Percentiles rank a stretch among this genome's conserved stretches.
Conservation (phyloP, 1,140 invertebrate species). For the Bombus pascuorum region DNA sequence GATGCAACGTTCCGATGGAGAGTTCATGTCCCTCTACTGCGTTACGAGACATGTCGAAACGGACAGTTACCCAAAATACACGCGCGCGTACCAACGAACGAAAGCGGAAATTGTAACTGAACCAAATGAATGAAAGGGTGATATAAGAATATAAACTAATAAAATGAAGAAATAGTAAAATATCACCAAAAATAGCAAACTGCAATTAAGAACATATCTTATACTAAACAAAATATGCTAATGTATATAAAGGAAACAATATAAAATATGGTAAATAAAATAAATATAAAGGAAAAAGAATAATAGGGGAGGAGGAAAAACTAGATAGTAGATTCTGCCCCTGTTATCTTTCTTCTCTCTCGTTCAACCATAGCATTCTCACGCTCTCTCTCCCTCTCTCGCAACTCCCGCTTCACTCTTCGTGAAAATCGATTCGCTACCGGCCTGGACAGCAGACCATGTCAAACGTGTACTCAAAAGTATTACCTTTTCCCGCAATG, state of each 20-base stretch:
- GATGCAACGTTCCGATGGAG: neutral
- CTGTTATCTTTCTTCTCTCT: slow-evolving; percentile 40
- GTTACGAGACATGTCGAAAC: neutral
- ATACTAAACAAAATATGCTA: neutral
- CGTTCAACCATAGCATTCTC: neutral
- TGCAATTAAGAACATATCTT: neutral
- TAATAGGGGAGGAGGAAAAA: neutral
- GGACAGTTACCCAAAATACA: neutral
- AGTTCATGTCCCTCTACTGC: neutral
- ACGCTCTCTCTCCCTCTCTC: slow-evolving; percentile 14
- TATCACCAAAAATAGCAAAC: neutral
- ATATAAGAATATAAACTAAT: no score
- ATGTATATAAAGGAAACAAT: neutral
- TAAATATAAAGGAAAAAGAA: neutral
- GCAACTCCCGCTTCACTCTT: slow-evolving; percentile 40
- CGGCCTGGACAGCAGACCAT: slow-evolving; percentile 59
- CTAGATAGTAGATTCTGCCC: slow-evolving; percentile 19
- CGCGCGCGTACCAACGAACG: neutral
- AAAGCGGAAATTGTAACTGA: neutral
- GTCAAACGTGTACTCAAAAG: slow-evolving; percentile 29
- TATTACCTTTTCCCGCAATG: slow-evolving; percentile 5
- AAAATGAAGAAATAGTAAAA: neutral
- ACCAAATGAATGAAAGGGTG: neutral
- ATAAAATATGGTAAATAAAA: neutral
- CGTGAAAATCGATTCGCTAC: slow-evolving; percentile 63